A percentile compares a stretch with the other conserved stretches of the same genome.
These are phyloP conservation scores for Eptatretus atami DNA, from an alignment of 2,797 vertebrate genomes.

Conservation along the genomic window DNA sequence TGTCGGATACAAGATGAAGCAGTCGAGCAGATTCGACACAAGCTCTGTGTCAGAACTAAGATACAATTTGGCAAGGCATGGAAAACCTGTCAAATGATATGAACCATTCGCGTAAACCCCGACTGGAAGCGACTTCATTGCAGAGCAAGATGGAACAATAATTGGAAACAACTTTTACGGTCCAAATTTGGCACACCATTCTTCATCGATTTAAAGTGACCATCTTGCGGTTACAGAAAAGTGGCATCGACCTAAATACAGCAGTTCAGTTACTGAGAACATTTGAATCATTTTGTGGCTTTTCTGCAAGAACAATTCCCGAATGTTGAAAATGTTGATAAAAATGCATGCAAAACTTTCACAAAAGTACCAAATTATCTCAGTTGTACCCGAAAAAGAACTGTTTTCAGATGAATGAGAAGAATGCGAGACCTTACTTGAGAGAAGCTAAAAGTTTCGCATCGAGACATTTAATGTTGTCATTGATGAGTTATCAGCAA, in stretches of 20 bases:
- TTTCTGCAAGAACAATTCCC: not conserved
- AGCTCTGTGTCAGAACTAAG: not conserved
- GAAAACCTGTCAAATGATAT: not conserved
- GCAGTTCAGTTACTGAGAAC: slow-evolving; percentile 4
- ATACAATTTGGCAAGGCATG: not conserved
- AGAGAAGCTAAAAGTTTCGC: too few relatives aligned
- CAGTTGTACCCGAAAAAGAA: too few relatives aligned
- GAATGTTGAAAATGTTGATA: not conserved
- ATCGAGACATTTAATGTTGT: too few relatives aligned
- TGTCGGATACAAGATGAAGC: not conserved
- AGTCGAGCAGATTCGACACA: not conserved
- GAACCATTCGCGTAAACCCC: not conserved
- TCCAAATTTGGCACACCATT: not conserved
- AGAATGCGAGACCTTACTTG: too few relatives aligned
- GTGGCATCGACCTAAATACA: not conserved
- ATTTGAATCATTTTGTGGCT: not conserved
- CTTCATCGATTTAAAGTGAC: slow-evolving; percentile 6
- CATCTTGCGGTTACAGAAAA: slow-evolving; percentile 5
- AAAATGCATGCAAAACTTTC: not conserved
- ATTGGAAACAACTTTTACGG: not conserved
- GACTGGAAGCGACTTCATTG: slow-evolving; percentile 1
- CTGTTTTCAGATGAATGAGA: too few relatives aligned
- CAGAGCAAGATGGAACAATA: not conserved
- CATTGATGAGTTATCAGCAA: too few relatives aligned
- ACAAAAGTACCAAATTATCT: not conserved